Base-by-base conservation (phyloP, 2,113 vertebrate species). In the Polypterus senegalus region DNA sequence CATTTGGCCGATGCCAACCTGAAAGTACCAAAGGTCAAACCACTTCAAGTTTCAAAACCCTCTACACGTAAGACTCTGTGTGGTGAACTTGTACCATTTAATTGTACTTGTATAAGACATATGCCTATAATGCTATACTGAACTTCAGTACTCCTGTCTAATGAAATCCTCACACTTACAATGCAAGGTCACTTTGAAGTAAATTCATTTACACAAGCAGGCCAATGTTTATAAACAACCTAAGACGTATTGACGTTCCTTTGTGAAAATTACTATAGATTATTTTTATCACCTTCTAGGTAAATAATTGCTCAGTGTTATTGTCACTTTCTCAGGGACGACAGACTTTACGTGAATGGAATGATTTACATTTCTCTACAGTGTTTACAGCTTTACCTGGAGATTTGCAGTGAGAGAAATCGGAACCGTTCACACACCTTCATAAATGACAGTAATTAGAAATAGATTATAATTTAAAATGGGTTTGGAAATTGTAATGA, bases 171-270 rank as follows among this genome's bases (percentile, higher is more conserved):
- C 8, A 54, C 43, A 46, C 61, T 52, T 45, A 7, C n/a, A n/a
- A n/a, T 49, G 51, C 61, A 62, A 54, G 52, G 61, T 62, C 61
- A 62, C 61, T 54, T 61, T 53, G 49, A 54, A 11, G 48, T 7
- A 49, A 49, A 49, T 60, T 49, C 6, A 43, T 62, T 62, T 54
- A 58, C 56, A 27, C 4, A 7, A 43, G 46, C 43, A 45, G 27
- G 27, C 56, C 56, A 43, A 3, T 58, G 9, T 51, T 51, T 27
- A 27, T 27, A 27, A 27, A 27, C 27, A 51, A 9, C 49, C 49
- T 51, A 51, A 51, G 49, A 51, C 49, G 49, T 51, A 51, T 51
- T 51, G 49, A 51, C 49, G 9, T 51, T 27, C 49, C 49, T 51
- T 51, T 51, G 49, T 51, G 49, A 51, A 51, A 51, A 51, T 51